Conservation (phyloP, 2,797 vertebrate species). For the Eurystomus glaucurus region DNA sequence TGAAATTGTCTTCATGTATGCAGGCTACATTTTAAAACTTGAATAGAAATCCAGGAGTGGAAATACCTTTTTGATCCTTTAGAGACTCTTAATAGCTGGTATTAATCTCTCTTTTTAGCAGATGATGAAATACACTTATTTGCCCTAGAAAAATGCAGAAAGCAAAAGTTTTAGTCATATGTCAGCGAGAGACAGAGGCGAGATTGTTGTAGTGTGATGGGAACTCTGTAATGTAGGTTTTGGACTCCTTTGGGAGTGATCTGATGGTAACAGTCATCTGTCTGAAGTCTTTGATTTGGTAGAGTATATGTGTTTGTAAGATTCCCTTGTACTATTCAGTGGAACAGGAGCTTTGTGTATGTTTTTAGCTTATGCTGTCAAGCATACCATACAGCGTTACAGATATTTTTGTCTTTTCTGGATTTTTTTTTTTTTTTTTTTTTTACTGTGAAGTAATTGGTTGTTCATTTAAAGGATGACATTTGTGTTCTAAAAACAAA, state of each 20-base stretch:
- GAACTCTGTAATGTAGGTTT: neutral
- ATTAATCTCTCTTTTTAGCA: neutral
- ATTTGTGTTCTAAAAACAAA: constrained; percentile 56
- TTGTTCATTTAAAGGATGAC: constrained; percentile 20
- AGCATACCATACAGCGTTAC: neutral
- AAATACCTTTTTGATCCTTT: neutral
- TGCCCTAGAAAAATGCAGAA: neutral
- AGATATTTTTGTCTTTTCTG: constrained; percentile 10
- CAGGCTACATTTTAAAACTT: neutral
- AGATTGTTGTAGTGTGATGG: neutral
- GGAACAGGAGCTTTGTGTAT: neutral
- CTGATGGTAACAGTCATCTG: neutral
- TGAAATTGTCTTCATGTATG: neutral
- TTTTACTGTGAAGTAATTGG: neutral
- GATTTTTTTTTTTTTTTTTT: neutral
- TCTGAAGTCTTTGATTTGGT: neutral
- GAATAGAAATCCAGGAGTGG: neutral
- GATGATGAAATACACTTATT: neutral
- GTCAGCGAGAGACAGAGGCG: neutral
- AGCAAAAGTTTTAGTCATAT: neutral
- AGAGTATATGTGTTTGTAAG: neutral
- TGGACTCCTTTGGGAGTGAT: neutral
- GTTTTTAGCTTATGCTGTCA: neutral
- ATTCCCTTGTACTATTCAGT: neutral
- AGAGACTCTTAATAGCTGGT: neutral